Conservation (phyloP, 2,888 invertebrate species). For the Ceramica pisi region DNA sequence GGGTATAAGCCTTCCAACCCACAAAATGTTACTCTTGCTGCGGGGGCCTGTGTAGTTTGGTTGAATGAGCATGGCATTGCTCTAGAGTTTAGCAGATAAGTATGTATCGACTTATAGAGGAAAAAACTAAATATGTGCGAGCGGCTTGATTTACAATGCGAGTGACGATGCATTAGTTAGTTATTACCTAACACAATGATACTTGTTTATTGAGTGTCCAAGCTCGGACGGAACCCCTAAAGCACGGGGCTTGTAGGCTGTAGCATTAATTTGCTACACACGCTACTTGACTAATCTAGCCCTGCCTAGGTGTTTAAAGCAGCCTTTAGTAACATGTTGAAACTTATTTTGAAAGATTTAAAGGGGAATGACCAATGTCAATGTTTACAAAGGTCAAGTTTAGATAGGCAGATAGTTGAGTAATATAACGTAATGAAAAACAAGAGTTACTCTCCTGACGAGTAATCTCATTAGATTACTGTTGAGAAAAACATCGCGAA, state of each 20-base stretch:
- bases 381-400: conserved; percentile 30
- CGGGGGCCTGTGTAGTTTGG: neutral
- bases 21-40: neutral
- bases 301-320: neutral
- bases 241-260: neutral
- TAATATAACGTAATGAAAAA: conserved; percentile 39
- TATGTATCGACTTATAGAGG: too few relatives aligned
- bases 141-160: neutral
- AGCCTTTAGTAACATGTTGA: neutral
- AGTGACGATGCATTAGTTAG: too few relatives aligned
- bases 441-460: conserved; percentile 6
- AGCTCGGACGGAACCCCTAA: neutral
- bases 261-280: neutral
- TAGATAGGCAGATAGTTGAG: conserved; percentile 23
- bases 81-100: neutral
- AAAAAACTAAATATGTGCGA: neutral
- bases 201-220: neutral
- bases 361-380: conserved; percentile 24
- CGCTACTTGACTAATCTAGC: neutral
- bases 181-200: too few relatives aligned
- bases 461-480: conserved; percentile 9
- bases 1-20: too few relatives aligned
- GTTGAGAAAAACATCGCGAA: neutral
- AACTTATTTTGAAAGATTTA: neutral
- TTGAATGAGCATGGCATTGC: neutral